These are phyloP conservation scores for Parthenolecanium corni DNA, from an alignment of 2,888 invertebrate species.

Conservation along the genomic window DNA sequence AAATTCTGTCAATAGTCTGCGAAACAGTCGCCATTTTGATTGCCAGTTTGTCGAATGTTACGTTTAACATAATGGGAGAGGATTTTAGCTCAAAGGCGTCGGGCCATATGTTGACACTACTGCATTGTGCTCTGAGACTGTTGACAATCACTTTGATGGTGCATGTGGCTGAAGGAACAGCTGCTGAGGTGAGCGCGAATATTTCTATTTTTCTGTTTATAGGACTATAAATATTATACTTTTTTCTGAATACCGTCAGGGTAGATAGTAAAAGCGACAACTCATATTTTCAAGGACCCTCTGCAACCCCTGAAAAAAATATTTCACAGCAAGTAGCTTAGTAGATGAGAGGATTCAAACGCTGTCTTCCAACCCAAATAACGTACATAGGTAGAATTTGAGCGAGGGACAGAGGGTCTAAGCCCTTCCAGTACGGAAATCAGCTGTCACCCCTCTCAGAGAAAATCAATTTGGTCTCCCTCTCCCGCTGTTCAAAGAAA, in stretches of 20 bases:
- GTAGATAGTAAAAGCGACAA: not conserved
- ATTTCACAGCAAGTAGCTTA: too few relatives aligned
- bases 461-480: too few relatives aligned
- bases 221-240: not conserved
- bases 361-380: too few relatives aligned
- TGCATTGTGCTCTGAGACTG: conserved; percentile 17
- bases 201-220: too few relatives aligned
- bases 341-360: too few relatives aligned
- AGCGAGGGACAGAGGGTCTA: too few relatives aligned
- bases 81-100: not conserved
- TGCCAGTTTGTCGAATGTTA: conserved; percentile 21
- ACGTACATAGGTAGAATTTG: too few relatives aligned
- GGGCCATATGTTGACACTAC: conserved; percentile 9
- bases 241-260: too few relatives aligned
- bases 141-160: conserved; percentile 5
- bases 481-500: too few relatives aligned
- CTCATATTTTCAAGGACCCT: not conserved
- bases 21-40: conserved; percentile 30
- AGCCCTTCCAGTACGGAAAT: too few relatives aligned
- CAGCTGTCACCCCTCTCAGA: too few relatives aligned
- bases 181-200: conserved; percentile 4
- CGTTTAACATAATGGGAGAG: conserved; percentile 18
- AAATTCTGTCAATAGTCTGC: conserved; percentile 26
- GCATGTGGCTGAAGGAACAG: conserved; percentile 14
- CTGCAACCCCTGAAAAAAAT: too few relatives aligned